A percentile compares a stretch with the other conserved stretches of the same genome.
Conservation (phyloP, 2,888 invertebrate genomes). For the Dinocampus coccinellae region DNA sequence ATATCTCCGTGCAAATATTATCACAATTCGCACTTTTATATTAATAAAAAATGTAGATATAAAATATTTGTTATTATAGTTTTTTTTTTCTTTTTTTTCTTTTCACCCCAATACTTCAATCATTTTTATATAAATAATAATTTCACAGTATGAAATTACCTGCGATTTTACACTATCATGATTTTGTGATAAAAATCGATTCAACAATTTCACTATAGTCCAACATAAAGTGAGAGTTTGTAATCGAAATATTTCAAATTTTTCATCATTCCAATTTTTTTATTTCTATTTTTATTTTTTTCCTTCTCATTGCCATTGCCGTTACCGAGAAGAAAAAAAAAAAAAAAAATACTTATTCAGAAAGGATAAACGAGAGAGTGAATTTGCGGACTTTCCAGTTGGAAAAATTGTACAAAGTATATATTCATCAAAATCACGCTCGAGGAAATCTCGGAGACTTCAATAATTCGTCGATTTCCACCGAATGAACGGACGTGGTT, state of each 20-base stretch:
- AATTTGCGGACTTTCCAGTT: background rate
- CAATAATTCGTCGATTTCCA: constrained; percentile 28
- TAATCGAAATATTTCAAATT: background rate
- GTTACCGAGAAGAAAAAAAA: too few relatives aligned
- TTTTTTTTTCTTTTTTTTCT: too few relatives aligned
- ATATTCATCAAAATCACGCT: constrained; percentile 17
- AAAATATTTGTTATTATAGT: too few relatives aligned
- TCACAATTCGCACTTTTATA: background rate
- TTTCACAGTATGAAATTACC: too few relatives aligned
- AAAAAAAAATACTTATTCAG: background rate
- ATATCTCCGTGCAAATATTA: background rate
- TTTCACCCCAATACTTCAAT: too few relatives aligned
- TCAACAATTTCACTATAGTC: background rate
- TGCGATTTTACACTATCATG: background rate
- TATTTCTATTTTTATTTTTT: background rate
- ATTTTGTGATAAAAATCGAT: background rate
- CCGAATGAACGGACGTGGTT: constrained; percentile 22
- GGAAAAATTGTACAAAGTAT: background rate
- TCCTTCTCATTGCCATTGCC: too few relatives aligned
- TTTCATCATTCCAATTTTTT: background rate
- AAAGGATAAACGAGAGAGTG: background rate
- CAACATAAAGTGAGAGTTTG: background rate
- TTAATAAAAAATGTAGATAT: background rate
- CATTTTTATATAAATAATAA: too few relatives aligned
- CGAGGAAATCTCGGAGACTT: constrained; percentile 17